Conservation (phyloP, 2,797 vertebrate species). For the Buphagus erythrorhynchus region DNA sequence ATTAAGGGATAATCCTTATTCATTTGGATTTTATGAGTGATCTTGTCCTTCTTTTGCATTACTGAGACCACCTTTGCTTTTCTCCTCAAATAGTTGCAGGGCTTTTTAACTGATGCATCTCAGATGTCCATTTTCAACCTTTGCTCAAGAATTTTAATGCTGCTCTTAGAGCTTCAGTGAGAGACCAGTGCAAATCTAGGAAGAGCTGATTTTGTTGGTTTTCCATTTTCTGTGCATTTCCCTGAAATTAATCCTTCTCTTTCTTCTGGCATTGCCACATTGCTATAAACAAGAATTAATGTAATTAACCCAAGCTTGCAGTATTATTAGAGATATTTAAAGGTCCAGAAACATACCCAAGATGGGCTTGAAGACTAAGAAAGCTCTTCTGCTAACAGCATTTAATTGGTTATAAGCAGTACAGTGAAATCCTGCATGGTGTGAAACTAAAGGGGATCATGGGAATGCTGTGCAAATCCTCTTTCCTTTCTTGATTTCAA, state of each 20-base stretch:
- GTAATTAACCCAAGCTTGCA: not conserved
- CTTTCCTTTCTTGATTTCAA: conserved; percentile 8
- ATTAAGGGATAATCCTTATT: not conserved
- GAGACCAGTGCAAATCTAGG: fast-evolving
- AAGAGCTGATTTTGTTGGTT: not conserved
- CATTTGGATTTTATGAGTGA: not conserved
- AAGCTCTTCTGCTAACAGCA: not conserved
- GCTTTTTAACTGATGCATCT: not conserved
- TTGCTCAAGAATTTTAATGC: not conserved
- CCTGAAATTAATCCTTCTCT: not conserved
- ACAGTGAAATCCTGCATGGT: not conserved
- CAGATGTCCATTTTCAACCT: not conserved
- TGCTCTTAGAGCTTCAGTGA: not conserved
- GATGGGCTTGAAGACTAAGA: not conserved
- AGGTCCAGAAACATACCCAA: not conserved
- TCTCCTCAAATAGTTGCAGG: not conserved
- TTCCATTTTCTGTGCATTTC: not conserved
- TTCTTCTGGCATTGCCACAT: not conserved
- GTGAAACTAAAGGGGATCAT: not conserved
- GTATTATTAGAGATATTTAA: not conserved
- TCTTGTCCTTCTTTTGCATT: not conserved
- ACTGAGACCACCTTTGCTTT: not conserved
- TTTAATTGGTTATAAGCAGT: not conserved
- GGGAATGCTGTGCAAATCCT: not conserved
- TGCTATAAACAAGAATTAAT: not conserved